phyloP scores from a whole-genome alignment of 2,888 invertebrate species.

The Athalia rosae region DNA sequence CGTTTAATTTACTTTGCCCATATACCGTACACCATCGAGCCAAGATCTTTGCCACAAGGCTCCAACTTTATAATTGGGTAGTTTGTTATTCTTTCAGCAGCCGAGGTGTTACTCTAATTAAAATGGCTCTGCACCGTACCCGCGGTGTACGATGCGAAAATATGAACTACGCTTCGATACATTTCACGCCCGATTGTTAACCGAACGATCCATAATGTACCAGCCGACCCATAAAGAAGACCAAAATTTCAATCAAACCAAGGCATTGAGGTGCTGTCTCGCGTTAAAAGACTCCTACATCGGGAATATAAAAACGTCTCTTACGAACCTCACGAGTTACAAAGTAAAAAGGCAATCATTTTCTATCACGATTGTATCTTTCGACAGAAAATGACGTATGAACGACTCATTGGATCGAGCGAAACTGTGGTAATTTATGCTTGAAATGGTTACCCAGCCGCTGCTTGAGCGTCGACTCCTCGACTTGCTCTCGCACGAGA shows the following conservation, averaged over 20 bases:
- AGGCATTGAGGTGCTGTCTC: not conserved
- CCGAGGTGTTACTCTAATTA: constrained; percentile 23
- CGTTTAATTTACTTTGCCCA: not conserved
- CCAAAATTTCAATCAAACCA: constrained; percentile 5
- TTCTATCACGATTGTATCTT: too few relatives aligned
- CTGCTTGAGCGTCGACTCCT: constrained; percentile 90
- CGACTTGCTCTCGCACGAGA: constrained; percentile 88
- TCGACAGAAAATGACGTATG: not conserved
- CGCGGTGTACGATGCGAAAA: not conserved
- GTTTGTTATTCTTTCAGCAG: constrained; percentile 26
- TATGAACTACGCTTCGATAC: constrained; percentile 10
- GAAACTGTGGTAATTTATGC: not conserved
- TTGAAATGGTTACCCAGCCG: constrained; percentile 78
- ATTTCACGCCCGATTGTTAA: constrained; percentile 3
- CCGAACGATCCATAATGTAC: constrained; percentile 14
- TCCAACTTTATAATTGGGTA: constrained; percentile 27
- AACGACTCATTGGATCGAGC: not conserved
- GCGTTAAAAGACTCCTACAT: too few relatives aligned
- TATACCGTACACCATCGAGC: too few relatives aligned
- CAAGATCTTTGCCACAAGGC: not conserved
- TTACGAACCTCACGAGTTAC: too few relatives aligned
- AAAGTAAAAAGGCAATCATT: too few relatives aligned
- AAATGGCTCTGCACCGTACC: not conserved
- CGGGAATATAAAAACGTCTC: too few relatives aligned
- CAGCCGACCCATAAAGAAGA: not conserved